phyloP scores from a whole-genome alignment of 2,797 vertebrate species.

The Melanotaenia boesemani region DNA sequence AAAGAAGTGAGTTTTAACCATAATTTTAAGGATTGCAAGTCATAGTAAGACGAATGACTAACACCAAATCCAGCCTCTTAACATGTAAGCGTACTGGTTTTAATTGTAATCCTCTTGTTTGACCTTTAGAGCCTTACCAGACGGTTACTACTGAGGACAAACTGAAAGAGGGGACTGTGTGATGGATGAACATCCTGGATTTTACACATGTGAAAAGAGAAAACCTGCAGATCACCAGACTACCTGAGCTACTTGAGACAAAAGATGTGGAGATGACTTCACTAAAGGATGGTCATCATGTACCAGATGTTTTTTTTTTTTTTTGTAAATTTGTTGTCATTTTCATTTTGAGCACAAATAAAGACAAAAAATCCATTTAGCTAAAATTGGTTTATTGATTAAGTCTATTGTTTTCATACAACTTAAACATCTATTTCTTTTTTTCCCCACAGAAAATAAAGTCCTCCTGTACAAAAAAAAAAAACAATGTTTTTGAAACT shows the following conservation, averaged over 20 bases:
- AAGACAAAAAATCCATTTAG: not conserved
- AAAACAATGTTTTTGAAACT: conserved; percentile 32
- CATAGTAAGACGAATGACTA: too few species aligned
- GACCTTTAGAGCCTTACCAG: conserved; percentile 40
- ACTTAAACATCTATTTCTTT: conserved; percentile 58
- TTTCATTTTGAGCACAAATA: not conserved
- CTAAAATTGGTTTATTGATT: conserved; percentile 72
- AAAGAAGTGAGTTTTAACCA: too few species aligned
- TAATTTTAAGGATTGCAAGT: too few species aligned
- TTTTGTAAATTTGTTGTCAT: not conserved
- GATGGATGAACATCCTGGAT: not conserved
- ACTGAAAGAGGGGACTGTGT: not conserved
- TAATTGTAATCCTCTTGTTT: not conserved
- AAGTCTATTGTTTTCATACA: conserved; percentile 52
- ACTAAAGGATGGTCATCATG: not conserved
- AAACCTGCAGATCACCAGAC: not conserved
- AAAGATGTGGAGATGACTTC: not conserved
- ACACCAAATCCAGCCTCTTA: not conserved
- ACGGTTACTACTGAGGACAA: conserved; percentile 8
- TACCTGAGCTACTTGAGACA: not conserved
- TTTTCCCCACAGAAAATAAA: conserved; percentile 74
- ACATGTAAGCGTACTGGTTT: not conserved
- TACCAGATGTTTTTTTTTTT: not conserved
- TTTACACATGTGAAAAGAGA: not conserved
- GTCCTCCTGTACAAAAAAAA: conserved; percentile 69